Evolutionary conservation across 1,140 invertebrate species (phyloP).

Genomic region (Oryctes rhinoceros): DNA sequence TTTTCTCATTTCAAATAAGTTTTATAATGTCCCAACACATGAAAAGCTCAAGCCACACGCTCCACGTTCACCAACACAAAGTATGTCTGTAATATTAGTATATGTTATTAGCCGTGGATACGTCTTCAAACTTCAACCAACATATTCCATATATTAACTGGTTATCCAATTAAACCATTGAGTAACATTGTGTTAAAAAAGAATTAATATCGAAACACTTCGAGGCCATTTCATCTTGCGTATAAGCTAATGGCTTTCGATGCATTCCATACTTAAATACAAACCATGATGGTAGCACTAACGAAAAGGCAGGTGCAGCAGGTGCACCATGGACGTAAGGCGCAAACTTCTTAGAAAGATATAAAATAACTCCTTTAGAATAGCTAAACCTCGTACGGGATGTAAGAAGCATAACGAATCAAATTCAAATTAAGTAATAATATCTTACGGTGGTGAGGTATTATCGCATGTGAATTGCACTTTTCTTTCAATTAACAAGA

Average conservation of each 20-base stretch:
- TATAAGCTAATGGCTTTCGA: background rate
- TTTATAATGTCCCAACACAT: no score
- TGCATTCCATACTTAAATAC: background rate
- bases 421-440: conserved; percentile 16
- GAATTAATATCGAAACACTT: background rate
- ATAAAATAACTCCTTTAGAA: background rate
- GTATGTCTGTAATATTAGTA: no score
- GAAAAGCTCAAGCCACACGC: no score
- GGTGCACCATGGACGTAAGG: background rate
- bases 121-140: no score
- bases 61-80: no score
- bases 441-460: background rate
- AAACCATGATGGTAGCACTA: background rate
- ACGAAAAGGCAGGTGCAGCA: background rate
- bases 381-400: background rate
- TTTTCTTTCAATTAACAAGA: background rate
- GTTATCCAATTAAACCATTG: no score
- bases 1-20: no score
- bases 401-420: conserved; percentile 9
- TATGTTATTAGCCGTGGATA: no score
- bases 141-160: no score
- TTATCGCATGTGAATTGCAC: background rate
- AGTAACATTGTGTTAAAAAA: background rate
- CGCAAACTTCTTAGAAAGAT: conserved; percentile 21
- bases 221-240: background rate